Conservation (phyloP, 2,113 vertebrate genomes). For the Ciconia stormi region DNA sequence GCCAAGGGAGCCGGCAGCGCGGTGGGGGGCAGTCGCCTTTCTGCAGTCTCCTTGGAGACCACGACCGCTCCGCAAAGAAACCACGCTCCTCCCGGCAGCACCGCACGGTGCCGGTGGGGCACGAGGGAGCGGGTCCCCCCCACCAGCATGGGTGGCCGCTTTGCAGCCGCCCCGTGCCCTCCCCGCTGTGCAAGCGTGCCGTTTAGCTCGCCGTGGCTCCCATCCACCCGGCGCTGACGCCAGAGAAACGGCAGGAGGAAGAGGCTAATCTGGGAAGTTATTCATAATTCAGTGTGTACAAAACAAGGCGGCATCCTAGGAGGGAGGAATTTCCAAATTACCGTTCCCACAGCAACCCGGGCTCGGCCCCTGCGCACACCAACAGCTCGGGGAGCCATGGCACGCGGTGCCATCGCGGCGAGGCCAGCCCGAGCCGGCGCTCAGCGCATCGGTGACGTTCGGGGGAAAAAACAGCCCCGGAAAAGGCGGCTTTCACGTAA, state of each 20-base stretch:
- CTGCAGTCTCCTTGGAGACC: not conserved
- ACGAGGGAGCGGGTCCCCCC: not conserved
- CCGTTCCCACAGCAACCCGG: not conserved
- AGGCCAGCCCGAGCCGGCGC: not conserved
- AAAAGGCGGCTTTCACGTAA: accelerated
- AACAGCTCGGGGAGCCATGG: not conserved
- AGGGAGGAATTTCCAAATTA: not conserved
- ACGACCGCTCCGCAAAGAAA: not conserved
- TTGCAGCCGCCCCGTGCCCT: not conserved
- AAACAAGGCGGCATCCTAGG: not conserved
- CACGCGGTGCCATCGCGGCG: accelerated
- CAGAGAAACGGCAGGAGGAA: not conserved
- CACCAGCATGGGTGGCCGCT: not conserved
- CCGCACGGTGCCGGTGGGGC: not conserved
- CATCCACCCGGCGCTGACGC: accelerated
- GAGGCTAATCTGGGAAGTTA: not conserved
- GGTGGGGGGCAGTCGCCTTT: not conserved
- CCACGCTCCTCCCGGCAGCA: not conserved
- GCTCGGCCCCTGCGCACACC: not conserved
- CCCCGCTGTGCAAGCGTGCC: not conserved
- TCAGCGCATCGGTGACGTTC: accelerated
- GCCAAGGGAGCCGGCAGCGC: not conserved
- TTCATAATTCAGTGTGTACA: not conserved
- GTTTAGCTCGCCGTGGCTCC: not conserved
- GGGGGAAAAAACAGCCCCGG: not conserved